Evolutionary conservation across 2,888 invertebrate genomes (phyloP).

Genomic region (Phragmatobia fuliginosa): DNA sequence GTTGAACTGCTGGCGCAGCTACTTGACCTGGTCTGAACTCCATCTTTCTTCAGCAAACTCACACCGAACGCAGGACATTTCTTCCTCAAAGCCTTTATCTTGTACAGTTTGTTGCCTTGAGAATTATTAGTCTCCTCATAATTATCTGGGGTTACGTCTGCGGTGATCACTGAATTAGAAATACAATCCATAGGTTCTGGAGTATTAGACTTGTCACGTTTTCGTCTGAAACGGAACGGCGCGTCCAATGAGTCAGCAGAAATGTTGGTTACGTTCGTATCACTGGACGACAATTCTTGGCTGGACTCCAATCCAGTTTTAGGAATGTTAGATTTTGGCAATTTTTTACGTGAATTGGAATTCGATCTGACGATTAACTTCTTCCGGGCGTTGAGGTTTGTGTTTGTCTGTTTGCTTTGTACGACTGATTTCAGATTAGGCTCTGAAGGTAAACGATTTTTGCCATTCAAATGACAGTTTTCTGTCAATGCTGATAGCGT

Average conservation of each 20-base stretch:
- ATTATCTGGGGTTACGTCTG: slow-evolving; percentile 80
- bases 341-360: slow-evolving; percentile 77
- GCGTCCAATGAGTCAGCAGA: slow-evolving; percentile 81
- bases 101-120: slow-evolving; percentile 82
- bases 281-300: slow-evolving; percentile 82
- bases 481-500: slow-evolving; percentile 79
- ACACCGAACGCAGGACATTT: slow-evolving; percentile 80
- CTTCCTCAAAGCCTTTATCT: slow-evolving; percentile 81
- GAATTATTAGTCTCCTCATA: slow-evolving; percentile 80
- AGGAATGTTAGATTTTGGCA: slow-evolving; percentile 70
- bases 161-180: slow-evolving; percentile 74
- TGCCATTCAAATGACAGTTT: slow-evolving; percentile 81
- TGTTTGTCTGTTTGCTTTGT: slow-evolving; percentile 59
- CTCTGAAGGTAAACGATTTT: slow-evolving; percentile 77
- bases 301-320: slow-evolving; percentile 71
- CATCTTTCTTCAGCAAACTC: slow-evolving; percentile 78
- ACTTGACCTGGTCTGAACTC: slow-evolving; percentile 81
- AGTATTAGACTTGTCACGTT: slow-evolving; percentile 79
- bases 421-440: slow-evolving; percentile 71
- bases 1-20: slow-evolving; percentile 76
- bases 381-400: slow-evolving; percentile 70
- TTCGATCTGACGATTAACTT: slow-evolving; percentile 79
- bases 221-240: slow-evolving; percentile 79
- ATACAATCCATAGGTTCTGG: slow-evolving; percentile 83
- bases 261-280: slow-evolving; percentile 82